Evolutionary conservation across 2,888 invertebrate genomes (phyloP), one percentile per base, ranked within the genome.

Genomic region (Nemotelus pantherinus): DNA sequence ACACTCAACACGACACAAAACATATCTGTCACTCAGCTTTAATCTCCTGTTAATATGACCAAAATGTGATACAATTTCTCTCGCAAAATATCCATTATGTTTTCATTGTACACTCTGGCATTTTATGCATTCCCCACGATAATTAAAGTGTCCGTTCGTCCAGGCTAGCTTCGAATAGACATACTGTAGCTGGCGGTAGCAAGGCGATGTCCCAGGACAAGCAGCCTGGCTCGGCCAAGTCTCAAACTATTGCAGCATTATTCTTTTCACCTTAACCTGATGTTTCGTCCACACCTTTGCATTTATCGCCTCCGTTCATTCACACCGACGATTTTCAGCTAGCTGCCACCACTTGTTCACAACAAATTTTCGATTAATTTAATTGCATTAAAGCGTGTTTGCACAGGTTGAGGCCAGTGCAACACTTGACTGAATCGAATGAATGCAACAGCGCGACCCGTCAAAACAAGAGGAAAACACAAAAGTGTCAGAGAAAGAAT

Each of bases 351-450:
- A 50, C 63, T 74, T 60, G 63, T 60, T 60, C 60, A 48, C 74
- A 60, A 74, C 74, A 74, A 74, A 60, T 74, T 74, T 74, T 60
- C 74, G 74, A 74, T 74, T 74, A 74, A 74, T 74, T 74, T 74
- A 74, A 74, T 74, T 74, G 74, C 74, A 74, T 41, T 60, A 48
- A 57, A 60, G 43, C 63, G 58, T 45, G 48, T 43, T 53, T 50
- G 53, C 41, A 68, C 50, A 44, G 50, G 25, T 25, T 25, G 25
- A 25, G 25, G 25, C 25, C 25, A 25, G 25, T 25, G 25, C 25
- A 25, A 68, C 44, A 50, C 43, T 45, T n/a, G 55, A 70, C 48
- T 68, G 50, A 50, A 68, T 50, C 43, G 70, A 70, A 70, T 70
- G 55, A 70, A 70, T 70, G 70, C 70, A 70, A 70, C 70, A 70